phyloP scores from a whole-genome alignment of 2,888 invertebrate genomes.

The Parnassius smintheus region DNA sequence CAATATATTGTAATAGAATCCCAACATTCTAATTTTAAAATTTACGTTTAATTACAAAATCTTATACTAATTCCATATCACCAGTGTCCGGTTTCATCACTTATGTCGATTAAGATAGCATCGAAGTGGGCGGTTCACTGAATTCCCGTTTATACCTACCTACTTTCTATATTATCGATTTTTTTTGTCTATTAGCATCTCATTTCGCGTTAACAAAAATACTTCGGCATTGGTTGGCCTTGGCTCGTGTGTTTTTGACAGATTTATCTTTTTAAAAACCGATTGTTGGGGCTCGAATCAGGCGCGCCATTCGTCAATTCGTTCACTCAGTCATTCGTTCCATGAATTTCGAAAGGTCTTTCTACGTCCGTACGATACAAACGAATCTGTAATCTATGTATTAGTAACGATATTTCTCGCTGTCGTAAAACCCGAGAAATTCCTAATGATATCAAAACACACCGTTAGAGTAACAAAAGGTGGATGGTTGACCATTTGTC shows the following conservation, averaged over 20 bases:
- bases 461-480: slow-evolving; percentile 74
- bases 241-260: neutral
- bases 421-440: slow-evolving; percentile 63
- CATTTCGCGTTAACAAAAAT: slow-evolving; percentile 39
- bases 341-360: slow-evolving; percentile 47
- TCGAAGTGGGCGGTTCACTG: slow-evolving; percentile 52
- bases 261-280: neutral
- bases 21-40: slow-evolving; percentile 48
- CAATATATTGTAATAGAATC: slow-evolving; percentile 58
- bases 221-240: slow-evolving; percentile 39
- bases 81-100: slow-evolving; percentile 57
- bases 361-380: slow-evolving; percentile 59
- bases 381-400: slow-evolving; percentile 63
- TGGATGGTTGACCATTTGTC: slow-evolving; percentile 63
- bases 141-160: slow-evolving; percentile 37
- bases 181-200: slow-evolving; percentile 38
- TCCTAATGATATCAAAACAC: slow-evolving; percentile 76
- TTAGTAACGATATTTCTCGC: slow-evolving; percentile 67
- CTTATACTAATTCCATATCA: slow-evolving; percentile 58
- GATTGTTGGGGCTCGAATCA: neutral
- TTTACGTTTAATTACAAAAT: slow-evolving; percentile 63
- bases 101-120: slow-evolving; percentile 52
- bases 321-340: slow-evolving; percentile 24
- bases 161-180: slow-evolving; percentile 38
- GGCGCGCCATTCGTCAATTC: slow-evolving; percentile 52